Percentiles rank a stretch among this genome's conserved stretches.
phyloP scores from a whole-genome alignment of 1,140 invertebrate genomes.

The Drosophila parvula region DNA sequence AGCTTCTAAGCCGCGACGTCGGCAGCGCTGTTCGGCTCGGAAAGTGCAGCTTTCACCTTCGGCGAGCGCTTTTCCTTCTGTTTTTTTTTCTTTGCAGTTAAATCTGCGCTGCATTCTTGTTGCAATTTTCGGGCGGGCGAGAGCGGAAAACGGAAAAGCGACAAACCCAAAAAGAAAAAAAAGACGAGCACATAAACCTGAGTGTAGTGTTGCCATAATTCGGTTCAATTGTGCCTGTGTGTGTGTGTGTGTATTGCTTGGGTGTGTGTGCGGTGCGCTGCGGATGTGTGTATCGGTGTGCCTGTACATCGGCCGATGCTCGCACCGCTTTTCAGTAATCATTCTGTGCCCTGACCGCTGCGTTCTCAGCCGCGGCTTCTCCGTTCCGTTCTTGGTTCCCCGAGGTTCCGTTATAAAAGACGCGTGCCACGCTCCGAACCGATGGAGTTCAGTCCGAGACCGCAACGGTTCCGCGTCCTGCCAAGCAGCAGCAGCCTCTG shows the following conservation, averaged over 20 bases:
- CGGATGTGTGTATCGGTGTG: constrained; percentile 23
- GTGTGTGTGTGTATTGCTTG: constrained; percentile 16
- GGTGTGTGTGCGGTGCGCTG: constrained; percentile 16
- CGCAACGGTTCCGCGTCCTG: constrained; percentile 63
- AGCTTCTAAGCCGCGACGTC: constrained; percentile 26
- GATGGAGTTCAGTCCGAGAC: constrained; percentile 69
- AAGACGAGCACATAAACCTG: constrained; percentile 55
- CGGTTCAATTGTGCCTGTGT: constrained; percentile 55
- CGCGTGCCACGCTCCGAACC: constrained; percentile 51
- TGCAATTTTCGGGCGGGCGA: constrained; percentile 28
- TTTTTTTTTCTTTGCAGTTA: neutral
- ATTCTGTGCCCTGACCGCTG: constrained; percentile 74
- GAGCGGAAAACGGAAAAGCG: constrained; percentile 36
- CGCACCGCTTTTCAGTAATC: constrained; percentile 72
- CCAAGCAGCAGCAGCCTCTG: constrained; percentile 19
- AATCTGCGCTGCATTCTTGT: constrained; percentile 55
- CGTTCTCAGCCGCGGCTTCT: constrained; percentile 65
- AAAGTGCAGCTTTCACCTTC: constrained; percentile 55
- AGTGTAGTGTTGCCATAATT: constrained; percentile 55
- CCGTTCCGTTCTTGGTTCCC: constrained; percentile 60
- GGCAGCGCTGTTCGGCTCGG: constrained; percentile 15
- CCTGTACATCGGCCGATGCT: constrained; percentile 66
- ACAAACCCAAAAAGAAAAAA: constrained; percentile 15
- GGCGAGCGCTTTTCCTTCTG: constrained; percentile 1
- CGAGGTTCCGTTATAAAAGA: constrained; percentile 69